Evolutionary conservation across 1,140 invertebrate species (phyloP).

Genomic region (Cylas formicarius): DNA sequence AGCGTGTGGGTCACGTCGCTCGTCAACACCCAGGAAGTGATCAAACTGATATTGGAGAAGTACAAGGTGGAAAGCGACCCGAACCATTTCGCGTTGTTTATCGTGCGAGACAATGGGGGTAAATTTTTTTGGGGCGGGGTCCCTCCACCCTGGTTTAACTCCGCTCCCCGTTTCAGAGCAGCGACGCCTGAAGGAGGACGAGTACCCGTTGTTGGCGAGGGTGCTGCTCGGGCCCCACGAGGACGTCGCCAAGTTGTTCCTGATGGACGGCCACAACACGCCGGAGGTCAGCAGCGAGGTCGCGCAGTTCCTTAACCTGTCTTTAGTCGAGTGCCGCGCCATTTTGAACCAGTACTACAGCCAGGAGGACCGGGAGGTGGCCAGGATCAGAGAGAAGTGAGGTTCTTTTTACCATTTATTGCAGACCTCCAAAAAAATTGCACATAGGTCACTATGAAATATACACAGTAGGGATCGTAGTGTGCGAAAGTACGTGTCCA

Average conservation of each 20-base stretch:
- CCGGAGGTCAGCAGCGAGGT: slow-evolving; percentile 71
- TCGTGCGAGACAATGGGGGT: slow-evolving; percentile 78
- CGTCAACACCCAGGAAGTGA: slow-evolving; percentile 73
- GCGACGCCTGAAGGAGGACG: slow-evolving; percentile 64
- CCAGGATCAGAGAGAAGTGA: slow-evolving; percentile 65
- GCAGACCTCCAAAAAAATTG: not conserved
- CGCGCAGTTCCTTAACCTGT: slow-evolving; percentile 77
- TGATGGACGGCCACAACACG: slow-evolving; percentile 68
- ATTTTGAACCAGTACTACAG: slow-evolving; percentile 71
- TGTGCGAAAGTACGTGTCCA: no score
- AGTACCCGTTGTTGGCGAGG: slow-evolving; percentile 71
- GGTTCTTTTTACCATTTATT: slow-evolving; percentile 18
- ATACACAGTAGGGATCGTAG: no score
- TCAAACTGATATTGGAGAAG: slow-evolving; percentile 78
- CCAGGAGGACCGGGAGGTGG: slow-evolving; percentile 67
- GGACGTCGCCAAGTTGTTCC: slow-evolving; percentile 70
- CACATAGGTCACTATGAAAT: no score
- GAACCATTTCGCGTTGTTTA: slow-evolving; percentile 73
- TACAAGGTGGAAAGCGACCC: slow-evolving; percentile 78
- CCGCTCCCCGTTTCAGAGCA: slow-evolving; percentile 53
- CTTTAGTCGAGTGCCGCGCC: slow-evolving; percentile 67
- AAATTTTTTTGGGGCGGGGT: slow-evolving; percentile 16
- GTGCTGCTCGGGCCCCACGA: slow-evolving; percentile 76
- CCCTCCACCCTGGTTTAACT: not conserved
- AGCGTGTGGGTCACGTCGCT: slow-evolving; percentile 79